Base-by-base conservation (phyloP, 2,113 vertebrate species). In the Cephalopholis sonnerati region DNA sequence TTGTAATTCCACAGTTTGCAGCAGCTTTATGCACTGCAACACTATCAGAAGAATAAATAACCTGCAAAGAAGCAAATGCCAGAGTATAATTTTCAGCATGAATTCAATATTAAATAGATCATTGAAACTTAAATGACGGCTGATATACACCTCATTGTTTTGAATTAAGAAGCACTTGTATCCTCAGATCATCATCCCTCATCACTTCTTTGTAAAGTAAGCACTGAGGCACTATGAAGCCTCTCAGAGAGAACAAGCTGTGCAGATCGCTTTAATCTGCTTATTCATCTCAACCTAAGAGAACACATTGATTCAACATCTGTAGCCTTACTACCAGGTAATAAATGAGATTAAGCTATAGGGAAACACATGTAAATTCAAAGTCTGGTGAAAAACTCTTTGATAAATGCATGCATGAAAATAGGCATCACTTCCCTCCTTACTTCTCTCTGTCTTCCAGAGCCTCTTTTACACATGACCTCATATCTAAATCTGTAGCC, bases 311-410 rank as follows among this genome's bases (percentile, higher is more conserved):
- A 72, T 68, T 58, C 51, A 48, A 72, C 81, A 16, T 65, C 65
- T 76, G 66, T 70, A 74, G 66, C 29, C 20, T 70, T 29, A 7
- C 74, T 73, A 44, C 4, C 44, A 27, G 66, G 22, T 72, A 55
- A 84, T 76, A 68, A 50, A 81, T 39, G 1, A 79, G 46, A 71
- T 69, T 55, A 59, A 78, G 50, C 66, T n/a, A 5, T 7, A 55
- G 59, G 10, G 61, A 50, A 66, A 39, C 55, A 54, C 32, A 83
- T 77, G 54, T 15, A 68, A 22, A 36, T 41, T 75, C 18, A 54
- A 66, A 79, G 66, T 70, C 51, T 12, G 17, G 29, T 59, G 17
- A 9, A 54, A 24, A 59, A 51, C 41, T 11, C 15, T 73, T 32
- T 63, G 16, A 76, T 62, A 46, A 63, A 75, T 63, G 29, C 36